Evolutionary conservation across 2,797 vertebrate species (phyloP).

Genomic region (Amniataba percoides): DNA sequence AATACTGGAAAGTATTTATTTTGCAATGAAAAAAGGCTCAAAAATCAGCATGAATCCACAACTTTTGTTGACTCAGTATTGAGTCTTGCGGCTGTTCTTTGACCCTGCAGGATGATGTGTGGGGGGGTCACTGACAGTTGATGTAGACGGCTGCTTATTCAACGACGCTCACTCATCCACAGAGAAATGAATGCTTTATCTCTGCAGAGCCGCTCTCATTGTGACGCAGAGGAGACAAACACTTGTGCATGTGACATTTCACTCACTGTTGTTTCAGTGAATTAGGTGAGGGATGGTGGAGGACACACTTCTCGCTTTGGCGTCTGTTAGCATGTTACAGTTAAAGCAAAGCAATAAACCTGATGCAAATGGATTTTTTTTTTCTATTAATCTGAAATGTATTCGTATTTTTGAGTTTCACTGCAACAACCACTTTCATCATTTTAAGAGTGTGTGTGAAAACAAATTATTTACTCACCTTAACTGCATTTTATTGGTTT

Average conservation of each 20-base stretch:
- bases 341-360: conserved; percentile 50
- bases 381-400: conserved; percentile 50
- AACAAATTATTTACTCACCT: conserved; percentile 48
- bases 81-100: no score
- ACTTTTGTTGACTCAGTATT: background rate
- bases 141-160: conserved; percentile 49
- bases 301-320: no score
- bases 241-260: conserved; percentile 66
- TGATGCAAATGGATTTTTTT: conserved; percentile 29
- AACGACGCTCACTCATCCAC: conserved; percentile 62
- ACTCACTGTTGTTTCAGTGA: conserved; percentile 73
- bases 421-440: conserved; percentile 9
- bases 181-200: conserved; percentile 47
- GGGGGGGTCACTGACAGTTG: conserved; percentile 45
- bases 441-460: conserved; percentile 30
- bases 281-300: conserved; percentile 48
- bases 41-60: background rate
- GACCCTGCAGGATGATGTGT: background rate
- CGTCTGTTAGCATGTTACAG: conserved; percentile 42
- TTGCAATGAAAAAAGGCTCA: background rate
- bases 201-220: conserved; percentile 35
- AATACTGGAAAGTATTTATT: background rate
- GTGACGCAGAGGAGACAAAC: conserved; percentile 36
- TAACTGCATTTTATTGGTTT: conserved; percentile 26
- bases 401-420: conserved; percentile 16